These are phyloP conservation scores for Eugnorisma glareosa DNA, from an alignment of 2,888 invertebrate genomes.

Conservation along the genomic window DNA sequence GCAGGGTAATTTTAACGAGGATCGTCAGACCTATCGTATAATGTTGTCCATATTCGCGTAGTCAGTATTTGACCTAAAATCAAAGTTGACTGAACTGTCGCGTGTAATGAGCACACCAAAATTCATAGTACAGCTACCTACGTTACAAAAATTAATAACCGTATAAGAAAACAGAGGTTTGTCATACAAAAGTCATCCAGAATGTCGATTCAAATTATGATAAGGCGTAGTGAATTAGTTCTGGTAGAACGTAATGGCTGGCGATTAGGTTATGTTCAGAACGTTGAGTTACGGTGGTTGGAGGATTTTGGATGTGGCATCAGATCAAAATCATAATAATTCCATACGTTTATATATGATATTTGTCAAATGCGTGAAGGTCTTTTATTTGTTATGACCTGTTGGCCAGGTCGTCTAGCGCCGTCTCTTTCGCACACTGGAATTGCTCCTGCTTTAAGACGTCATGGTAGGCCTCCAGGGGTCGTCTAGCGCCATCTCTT, in stretches of 20 bases:
- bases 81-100: slow-evolving; percentile 78
- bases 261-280: slow-evolving; percentile 82
- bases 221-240: slow-evolving; percentile 89
- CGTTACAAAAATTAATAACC: slow-evolving; percentile 87
- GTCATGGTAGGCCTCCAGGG: too few relatives aligned
- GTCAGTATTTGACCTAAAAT: slow-evolving; percentile 40
- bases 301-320: slow-evolving; percentile 69
- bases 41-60: neutral
- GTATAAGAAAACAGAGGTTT: slow-evolving; percentile 89
- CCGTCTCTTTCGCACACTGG: too few relatives aligned
- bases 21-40: neutral
- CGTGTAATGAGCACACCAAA: slow-evolving; percentile 77
- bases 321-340: neutral
- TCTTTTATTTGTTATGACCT: neutral
- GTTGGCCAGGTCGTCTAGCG: too few relatives aligned
- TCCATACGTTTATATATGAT: neutral
- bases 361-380: neutral
- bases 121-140: slow-evolving; percentile 78
- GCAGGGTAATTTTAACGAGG: neutral
- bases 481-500: too few relatives aligned
- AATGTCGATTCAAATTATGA: slow-evolving; percentile 90
- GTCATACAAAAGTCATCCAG: slow-evolving; percentile 88
- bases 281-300: slow-evolving; percentile 59
- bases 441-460: too few relatives aligned
- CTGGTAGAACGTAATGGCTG: slow-evolving; percentile 88